These are phyloP conservation scores for Xanthia icteritia DNA, from an alignment of 2,888 invertebrate genomes.

Conservation along the genomic window DNA sequence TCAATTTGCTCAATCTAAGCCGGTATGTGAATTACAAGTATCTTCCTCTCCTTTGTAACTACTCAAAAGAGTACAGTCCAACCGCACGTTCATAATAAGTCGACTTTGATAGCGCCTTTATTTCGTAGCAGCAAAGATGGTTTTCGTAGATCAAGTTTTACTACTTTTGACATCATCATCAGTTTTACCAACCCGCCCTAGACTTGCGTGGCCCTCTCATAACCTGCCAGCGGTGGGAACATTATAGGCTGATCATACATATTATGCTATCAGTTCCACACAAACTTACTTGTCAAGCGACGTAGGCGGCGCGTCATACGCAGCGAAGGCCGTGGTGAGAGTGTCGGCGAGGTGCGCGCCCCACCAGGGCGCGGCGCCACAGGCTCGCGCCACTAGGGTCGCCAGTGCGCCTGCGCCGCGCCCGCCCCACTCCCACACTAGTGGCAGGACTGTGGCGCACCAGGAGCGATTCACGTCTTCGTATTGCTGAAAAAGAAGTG, in stretches of 20 bases:
- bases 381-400: conserved; percentile 94
- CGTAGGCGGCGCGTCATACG: conserved; percentile 94
- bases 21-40: neutral
- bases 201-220: neutral
- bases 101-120: neutral
- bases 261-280: too few species aligned
- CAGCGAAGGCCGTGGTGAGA: conserved; percentile 94
- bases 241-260: neutral
- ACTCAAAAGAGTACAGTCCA: neutral
- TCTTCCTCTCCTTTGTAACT: neutral
- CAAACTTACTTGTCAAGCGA: conserved; percentile 95
- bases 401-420: conserved; percentile 94
- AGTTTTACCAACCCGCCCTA: neutral
- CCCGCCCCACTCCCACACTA: conserved; percentile 94
- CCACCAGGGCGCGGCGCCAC: conserved; percentile 96
- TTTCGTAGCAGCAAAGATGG: neutral
- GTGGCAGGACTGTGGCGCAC: conserved; percentile 82
- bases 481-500: conserved; percentile 70
- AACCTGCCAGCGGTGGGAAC: neutral
- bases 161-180: neutral
- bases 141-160: neutral
- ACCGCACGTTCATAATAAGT: neutral
- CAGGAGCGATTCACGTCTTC: conserved; percentile 75
- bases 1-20: neutral
- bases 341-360: conserved; percentile 96